Evolutionary conservation across 92 coral and sea anemone species (phyloP), one percentile per base, ranked within the genome.

Genomic region (Heliopora coerulea): DNA sequence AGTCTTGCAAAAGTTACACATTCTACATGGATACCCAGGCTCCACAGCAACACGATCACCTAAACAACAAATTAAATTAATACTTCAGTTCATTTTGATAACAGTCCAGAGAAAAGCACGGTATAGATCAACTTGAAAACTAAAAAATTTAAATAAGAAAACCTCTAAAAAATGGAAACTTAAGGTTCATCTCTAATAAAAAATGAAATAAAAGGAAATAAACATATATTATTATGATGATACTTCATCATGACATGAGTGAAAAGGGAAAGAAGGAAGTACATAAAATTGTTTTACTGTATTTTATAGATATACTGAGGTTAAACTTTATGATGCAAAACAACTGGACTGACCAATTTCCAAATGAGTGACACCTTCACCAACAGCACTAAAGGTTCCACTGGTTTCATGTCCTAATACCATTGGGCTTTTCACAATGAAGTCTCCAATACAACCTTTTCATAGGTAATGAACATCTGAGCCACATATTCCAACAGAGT

Each of bases 1-100:
- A 52, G 73, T 84, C 56, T 95, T 95, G 73, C 99, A 95, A 74
- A 89, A 90, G 31, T 83, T 49, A 44, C 99, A 95, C 9, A 49
- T 41, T 1, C 96, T 87, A 44, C 99, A 95, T 12, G 91, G 88
- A 18, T 56, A 81, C 20, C 96, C 99, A 7, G 95, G 96, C 62
- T 92, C 97, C 82, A 92, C 84, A 40, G 97, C 97, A 24, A 92
- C 97, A 62, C 96, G 84, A 70, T 92, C 97, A 83, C 97, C 97
- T 88, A 28, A 15, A 37, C 6, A 14, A 8, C 12, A 15, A 6
- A 6, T 41, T 20, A 66, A 58, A 14, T 17, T 23, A 9, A 21
- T 66, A 33, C 33, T 41, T 33, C 60, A 54, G 11, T 12, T 54
- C 10, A 24, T 0, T 12, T 12, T 10, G 19, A 11, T 12, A 4